Base-by-base conservation (phyloP, 2,113 vertebrate species). In the Myodes glareolus region DNA sequence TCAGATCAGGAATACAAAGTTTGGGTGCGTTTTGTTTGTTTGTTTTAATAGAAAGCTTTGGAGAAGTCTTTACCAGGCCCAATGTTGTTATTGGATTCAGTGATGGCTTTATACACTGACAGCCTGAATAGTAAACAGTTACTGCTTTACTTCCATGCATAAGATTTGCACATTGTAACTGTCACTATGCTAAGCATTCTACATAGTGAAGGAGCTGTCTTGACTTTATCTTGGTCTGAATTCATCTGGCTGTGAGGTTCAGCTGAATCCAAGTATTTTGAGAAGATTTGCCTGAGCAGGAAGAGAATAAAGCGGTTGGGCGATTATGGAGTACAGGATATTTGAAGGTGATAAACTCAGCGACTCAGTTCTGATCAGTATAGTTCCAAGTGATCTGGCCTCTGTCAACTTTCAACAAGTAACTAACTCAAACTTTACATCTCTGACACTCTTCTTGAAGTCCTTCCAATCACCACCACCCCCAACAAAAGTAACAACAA, bases 91-190 rank as follows among this genome's bases (percentile, higher is more conserved):
- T 80, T 80, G 88, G 45, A 42, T 90, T 95, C 14, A 81, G 55
- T 81, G 68, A 27, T 47, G 72, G 78, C n/a, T 89, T 95, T 90
- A 87, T 90, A 76, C 52, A 78, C 10, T 27, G 96, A 36, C 55
- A 94, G 10, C n/a, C 33, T 89, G 81, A 95, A 67, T 39, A 91
- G 50, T 88, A 85, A 92, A n/a, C 50, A 94, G 68, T 90, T 94
- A 89, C 95, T 90, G 68, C 90, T 89, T 94, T 84, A 75, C 89
- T 92, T 97, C 81, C 33, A 65, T 55, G 82, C 6, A 2, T 90
- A 68, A 75, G 12, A 75, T 94, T 96, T 94, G 81, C 91, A 76
- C 90, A 63, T 95, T 95, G 92, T 94, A 96, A 89, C 89, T 88
- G 50, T 90, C 94, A 72, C 36, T 72, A 21, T 72, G 29, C 55